Evolutionary conservation across 2,888 invertebrate genomes (phyloP).

Genomic region (Drosophila atripex): DNA sequence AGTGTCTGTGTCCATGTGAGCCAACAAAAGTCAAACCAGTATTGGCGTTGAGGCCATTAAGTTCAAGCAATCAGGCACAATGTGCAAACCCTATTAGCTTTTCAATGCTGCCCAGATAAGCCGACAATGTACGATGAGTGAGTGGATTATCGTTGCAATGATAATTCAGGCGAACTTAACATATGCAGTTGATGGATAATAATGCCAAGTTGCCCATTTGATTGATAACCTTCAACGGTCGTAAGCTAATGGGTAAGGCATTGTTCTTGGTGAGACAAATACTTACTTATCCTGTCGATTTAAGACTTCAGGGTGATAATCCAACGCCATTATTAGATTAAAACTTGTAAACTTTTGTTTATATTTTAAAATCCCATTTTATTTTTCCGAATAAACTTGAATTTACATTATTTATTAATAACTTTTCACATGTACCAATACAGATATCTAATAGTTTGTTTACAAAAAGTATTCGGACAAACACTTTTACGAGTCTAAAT

Average conservation of each 20-base stretch:
- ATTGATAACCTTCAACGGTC: not conserved
- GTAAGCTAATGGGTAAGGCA: not conserved
- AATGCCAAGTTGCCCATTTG: constrained; percentile 1
- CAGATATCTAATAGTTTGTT: constrained; percentile 39
- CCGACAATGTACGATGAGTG: not conserved
- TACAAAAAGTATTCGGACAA: constrained; percentile 29
- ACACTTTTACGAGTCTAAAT: constrained; percentile 13
- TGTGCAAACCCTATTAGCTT: constrained; percentile 49
- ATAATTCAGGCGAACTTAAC: constrained; percentile 16
- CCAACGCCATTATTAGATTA: too few species aligned
- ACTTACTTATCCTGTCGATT: not conserved
- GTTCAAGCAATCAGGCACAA: constrained; percentile 45
- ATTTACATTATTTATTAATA: constrained; percentile 57
- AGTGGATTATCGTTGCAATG: constrained; percentile 26
- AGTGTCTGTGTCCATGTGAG: constrained; percentile 16
- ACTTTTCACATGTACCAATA: constrained; percentile 54
- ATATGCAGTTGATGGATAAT: constrained; percentile 17
- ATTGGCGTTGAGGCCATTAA: constrained; percentile 55
- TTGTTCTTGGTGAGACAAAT: not conserved
- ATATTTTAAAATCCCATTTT: constrained; percentile 62
- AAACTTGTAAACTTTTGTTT: not conserved
- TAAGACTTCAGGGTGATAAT: too few species aligned
- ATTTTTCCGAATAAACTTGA: constrained; percentile 58
- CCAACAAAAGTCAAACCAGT: constrained; percentile 30
- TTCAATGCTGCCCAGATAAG: not conserved